A percentile compares a stretch with the other conserved stretches of the same genome.
Evolutionary conservation across 2,797 vertebrate genomes (phyloP).

Genomic region (Lagorchestes hirsutus): DNA sequence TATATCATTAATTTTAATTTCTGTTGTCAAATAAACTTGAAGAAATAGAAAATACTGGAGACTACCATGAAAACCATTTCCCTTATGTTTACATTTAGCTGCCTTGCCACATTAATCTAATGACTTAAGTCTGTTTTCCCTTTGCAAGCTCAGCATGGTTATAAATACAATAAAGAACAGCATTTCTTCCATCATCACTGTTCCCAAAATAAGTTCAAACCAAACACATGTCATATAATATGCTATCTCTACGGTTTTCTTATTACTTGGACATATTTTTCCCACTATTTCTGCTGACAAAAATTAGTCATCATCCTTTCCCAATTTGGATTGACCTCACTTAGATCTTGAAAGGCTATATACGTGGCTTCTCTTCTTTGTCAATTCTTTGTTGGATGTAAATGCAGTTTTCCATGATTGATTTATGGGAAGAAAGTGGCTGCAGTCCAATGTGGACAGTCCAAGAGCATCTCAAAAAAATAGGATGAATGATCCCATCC

Average conservation of each 20-base stretch:
- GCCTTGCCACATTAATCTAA: slow-evolving; percentile 44
- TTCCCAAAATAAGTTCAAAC: slow-evolving; percentile 55
- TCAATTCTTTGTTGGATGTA: background rate
- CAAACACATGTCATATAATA: slow-evolving; percentile 50
- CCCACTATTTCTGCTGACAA: slow-evolving; percentile 45
- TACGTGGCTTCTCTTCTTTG: background rate
- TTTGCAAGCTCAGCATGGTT: slow-evolving; percentile 66
- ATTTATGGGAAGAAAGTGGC: slow-evolving; percentile 24
- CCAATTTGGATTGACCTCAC: background rate
- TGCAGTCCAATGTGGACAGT: slow-evolving; percentile 9
- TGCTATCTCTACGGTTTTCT: slow-evolving; percentile 6
- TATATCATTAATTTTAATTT: background rate
- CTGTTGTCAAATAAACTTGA: slow-evolving; percentile 58
- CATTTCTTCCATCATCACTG: slow-evolving; percentile 24
- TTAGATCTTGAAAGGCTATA: background rate
- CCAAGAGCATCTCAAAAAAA: background rate
- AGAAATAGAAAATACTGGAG: slow-evolving; percentile 56
- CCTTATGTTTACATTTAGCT: slow-evolving; percentile 63
- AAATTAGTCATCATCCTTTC: background rate
- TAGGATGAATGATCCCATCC: background rate
- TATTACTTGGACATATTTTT: background rate
- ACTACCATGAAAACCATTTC: slow-evolving; percentile 53
- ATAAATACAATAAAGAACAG: slow-evolving; percentile 56
- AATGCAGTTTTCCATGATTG: slow-evolving; percentile 7
- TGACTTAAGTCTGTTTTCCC: slow-evolving; percentile 66